Base-by-base conservation (phyloP, 1,140 invertebrate species). In the Drosophila funebris region DNA sequence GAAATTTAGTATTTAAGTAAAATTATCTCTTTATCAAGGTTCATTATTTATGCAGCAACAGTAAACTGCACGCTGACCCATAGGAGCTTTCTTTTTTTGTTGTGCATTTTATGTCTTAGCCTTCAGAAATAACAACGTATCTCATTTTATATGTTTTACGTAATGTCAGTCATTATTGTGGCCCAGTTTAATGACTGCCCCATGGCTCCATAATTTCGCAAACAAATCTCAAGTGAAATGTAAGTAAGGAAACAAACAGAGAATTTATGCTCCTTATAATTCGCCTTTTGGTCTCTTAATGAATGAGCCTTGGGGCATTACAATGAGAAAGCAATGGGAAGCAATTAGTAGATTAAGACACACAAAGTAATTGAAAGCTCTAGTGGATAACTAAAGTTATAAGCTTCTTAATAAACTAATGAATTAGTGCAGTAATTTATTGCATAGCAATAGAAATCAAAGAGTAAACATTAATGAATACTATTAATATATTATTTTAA, bases 131-230 rank as follows among this genome's bases (percentile, higher is more conserved):
- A 68, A 62, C 46, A 33, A 18, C 41, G 64, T 54, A 58, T 66
- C 68, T 44, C 63, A 77, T 77, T 70, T 74, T 43, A 80, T 87
- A 73, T 62, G 69, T 64, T 85, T 85, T 72, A 85, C 74, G 76
- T 84, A 77, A 84, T 77, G 81, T 56, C 52, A 68, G 77, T 81
- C 81, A 81, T 85, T 87, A 85, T 68, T 63, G 57, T 71, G 81
- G 69, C 61, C 53, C 41, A 52, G 64, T 87, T 87, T 74, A 77
- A 76, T 85, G 73, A 71, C 63, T 46, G 39, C 70, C 43, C 61
- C 44, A 20, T 41, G 66, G 54, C 53, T 22, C 53, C 29, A 48
- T 61, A 46, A 13, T 52, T 48, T 36, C 16, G 4, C 24, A 43
- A 22, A 46, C 27, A 36, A 36, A 56, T 63, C 44, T 22, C 13